Evolutionary conservation across 2,888 invertebrate genomes (phyloP).

Genomic region (Xylota sylvarum): DNA sequence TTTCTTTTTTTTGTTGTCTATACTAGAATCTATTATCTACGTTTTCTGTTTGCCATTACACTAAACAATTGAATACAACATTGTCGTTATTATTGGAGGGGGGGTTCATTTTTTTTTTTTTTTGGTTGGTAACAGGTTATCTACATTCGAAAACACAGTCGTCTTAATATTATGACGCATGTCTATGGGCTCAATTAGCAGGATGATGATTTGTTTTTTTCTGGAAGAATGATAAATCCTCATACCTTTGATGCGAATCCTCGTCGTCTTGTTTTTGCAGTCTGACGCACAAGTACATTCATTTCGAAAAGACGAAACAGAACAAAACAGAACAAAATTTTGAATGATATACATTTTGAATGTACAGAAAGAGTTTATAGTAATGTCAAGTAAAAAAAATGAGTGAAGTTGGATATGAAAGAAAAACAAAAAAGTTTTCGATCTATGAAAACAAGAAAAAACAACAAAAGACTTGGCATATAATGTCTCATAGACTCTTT

Average conservation of each 20-base stretch:
- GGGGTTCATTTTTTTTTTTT: background rate
- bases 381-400: background rate
- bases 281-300: slow-evolving; percentile 76
- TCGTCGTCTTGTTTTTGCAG: slow-evolving; percentile 81
- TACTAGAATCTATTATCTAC: slow-evolving; percentile 26
- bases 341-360: background rate
- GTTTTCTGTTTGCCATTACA: slow-evolving; percentile 13
- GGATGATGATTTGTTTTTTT: slow-evolving; percentile 22
- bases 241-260: slow-evolving; percentile 83
- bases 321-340: slow-evolving; percentile 21
- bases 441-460: too few relatives aligned
- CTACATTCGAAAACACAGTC: slow-evolving; percentile 14
- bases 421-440: too few relatives aligned
- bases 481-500: too few relatives aligned
- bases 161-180: slow-evolving; percentile 12
- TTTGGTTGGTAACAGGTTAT: slow-evolving; percentile 18
- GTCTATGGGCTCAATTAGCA: slow-evolving; percentile 22
- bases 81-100: slow-evolving; percentile 2
- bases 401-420: background rate
- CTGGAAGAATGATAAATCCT: slow-evolving; percentile 48
- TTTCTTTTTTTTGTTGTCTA: background rate
- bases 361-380: too few relatives aligned
- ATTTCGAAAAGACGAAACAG: slow-evolving; percentile 46
- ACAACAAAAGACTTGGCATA: too few relatives aligned
- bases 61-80: slow-evolving; percentile 37